A percentile compares a stretch with the other conserved stretches of the same genome.
These are phyloP conservation scores for Ophioderma brevispina DNA, from an alignment of 35 echinoderm and acorn worm species.

Conservation along the genomic window DNA sequence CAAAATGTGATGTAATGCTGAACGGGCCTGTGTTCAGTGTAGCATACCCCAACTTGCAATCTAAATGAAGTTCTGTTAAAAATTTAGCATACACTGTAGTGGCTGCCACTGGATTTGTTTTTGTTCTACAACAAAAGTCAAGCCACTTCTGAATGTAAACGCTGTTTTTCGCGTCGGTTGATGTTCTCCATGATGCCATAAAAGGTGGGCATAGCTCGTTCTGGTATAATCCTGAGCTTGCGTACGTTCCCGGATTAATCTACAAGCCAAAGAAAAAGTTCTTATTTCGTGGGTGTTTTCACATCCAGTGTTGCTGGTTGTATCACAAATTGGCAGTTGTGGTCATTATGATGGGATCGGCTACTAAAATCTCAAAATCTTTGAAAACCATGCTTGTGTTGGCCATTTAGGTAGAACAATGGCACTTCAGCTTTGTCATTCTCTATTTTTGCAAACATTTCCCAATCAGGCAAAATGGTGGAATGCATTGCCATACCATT, in stretches of 20 bases:
- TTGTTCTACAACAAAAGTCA: neutral
- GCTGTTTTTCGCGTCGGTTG: constrained; percentile 31
- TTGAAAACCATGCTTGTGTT: constrained; percentile 78
- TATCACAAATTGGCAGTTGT: neutral
- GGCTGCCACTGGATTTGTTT: constrained; percentile 38
- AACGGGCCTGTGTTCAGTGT: constrained; percentile 53
- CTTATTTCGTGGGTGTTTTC: constrained; percentile 13
- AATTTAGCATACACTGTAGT: constrained; percentile 10
- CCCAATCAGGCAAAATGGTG: constrained; percentile 54
- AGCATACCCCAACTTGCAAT: too few species aligned
- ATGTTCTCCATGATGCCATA: constrained; percentile 66
- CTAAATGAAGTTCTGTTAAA: constrained; percentile 11
- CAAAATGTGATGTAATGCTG: neutral
- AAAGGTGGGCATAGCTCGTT: constrained; percentile 44
- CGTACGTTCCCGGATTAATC: constrained; percentile 56
- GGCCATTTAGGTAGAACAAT: constrained; percentile 68
- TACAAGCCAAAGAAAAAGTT: constrained; percentile 45
- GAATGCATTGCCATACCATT: constrained; percentile 63
- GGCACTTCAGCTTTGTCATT: constrained; percentile 55
- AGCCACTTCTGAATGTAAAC: constrained; percentile 1
- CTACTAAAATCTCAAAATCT: constrained; percentile 39
- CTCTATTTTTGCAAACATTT: constrained; percentile 60
- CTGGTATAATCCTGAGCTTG: constrained; percentile 47
- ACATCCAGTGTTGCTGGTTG: neutral
- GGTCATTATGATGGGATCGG: neutral